Evolutionary conservation across 1,140 invertebrate genomes (phyloP).

Genomic region (Meloidogyne chitwoodi): DNA sequence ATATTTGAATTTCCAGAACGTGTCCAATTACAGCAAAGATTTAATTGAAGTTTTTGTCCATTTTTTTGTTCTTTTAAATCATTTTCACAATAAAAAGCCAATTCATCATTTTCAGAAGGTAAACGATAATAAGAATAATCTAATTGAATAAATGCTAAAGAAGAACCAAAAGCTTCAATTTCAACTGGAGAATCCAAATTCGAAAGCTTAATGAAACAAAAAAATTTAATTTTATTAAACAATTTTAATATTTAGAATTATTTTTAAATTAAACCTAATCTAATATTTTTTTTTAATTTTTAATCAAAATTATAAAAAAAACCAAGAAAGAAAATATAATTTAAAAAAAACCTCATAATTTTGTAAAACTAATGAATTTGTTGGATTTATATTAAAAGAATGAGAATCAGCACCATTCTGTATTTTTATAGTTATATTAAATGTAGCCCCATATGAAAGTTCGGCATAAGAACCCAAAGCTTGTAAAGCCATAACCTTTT

Average conservation of each 20-base stretch:
- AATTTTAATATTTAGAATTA: no score
- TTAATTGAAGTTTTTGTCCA: conserved; percentile 53
- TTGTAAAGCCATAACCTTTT: conserved; percentile 48
- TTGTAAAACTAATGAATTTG: conserved; percentile 59
- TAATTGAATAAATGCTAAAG: conserved; percentile 55
- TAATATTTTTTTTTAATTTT: no score
- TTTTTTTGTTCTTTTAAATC: conserved; percentile 50
- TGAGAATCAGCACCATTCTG: conserved; percentile 47
- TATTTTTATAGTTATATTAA: conserved; percentile 46
- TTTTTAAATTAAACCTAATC: no score
- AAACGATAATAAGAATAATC: conserved; percentile 53
- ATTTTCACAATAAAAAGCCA: conserved; percentile 54
- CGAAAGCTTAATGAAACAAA: conserved; percentile 31
- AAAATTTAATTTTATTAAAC: neutral
- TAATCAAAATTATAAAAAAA: no score
- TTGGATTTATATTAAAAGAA: conserved; percentile 43
- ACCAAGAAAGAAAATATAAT: no score
- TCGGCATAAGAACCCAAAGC: conserved; percentile 61
- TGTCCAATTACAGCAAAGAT: conserved; percentile 60
- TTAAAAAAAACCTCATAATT: conserved; percentile 45
- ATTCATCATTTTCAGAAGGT: conserved; percentile 48
- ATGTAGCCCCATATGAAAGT: conserved; percentile 44
- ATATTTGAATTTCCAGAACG: conserved; percentile 54
- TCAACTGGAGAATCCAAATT: conserved; percentile 48
- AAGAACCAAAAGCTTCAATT: conserved; percentile 45